Evolutionary conservation across 2,888 invertebrate species (phyloP).

Genomic region (Entomobrya proxima): DNA sequence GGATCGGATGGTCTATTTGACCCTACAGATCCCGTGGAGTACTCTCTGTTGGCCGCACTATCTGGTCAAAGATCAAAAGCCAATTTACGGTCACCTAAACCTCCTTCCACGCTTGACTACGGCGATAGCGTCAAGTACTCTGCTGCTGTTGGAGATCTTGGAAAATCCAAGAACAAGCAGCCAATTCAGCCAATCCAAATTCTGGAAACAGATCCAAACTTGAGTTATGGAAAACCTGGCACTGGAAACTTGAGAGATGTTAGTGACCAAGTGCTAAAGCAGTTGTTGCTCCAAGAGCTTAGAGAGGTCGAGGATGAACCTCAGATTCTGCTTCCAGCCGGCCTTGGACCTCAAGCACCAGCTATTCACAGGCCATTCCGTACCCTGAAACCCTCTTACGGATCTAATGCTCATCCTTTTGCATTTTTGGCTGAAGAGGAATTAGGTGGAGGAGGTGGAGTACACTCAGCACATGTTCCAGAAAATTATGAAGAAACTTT

Average conservation of each 20-base stretch:
- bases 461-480: neutral
- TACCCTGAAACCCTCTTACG: neutral
- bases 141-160: neutral
- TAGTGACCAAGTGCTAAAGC: conserved; percentile 33
- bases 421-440: neutral
- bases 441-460: neutral
- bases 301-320: neutral
- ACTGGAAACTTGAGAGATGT: conserved; percentile 2
- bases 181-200: conserved; percentile 33
- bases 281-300: conserved; percentile 25
- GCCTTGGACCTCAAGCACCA: neutral
- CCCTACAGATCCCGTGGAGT: conserved; percentile 20
- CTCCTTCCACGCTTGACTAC: conserved; percentile 27
- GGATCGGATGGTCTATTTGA: neutral
- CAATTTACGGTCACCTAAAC: conserved; percentile 3
- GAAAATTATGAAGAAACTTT: neutral
- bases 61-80: neutral
- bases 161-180: neutral
- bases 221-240: too few species aligned
- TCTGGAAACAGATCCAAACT: conserved; percentile 14
- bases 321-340: neutral
- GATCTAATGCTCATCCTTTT: conserved; percentile 40
- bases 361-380: neutral
- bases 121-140: conserved; percentile 52
- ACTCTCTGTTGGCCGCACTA: neutral